Conservation (phyloP, 2,888 invertebrate genomes). For the Eurytoma adleriae region DNA sequence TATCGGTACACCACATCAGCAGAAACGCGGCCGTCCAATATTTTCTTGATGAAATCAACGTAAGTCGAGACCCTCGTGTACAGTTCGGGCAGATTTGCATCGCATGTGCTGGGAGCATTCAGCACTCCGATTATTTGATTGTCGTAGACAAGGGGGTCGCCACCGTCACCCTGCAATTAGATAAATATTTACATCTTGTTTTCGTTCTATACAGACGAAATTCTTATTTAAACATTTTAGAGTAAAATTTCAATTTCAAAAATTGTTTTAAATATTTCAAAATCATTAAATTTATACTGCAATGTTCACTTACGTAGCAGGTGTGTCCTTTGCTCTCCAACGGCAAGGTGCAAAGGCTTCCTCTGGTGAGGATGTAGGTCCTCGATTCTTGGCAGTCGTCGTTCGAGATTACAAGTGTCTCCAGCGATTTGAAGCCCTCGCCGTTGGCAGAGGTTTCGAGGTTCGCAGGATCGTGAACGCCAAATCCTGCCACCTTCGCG, state of each 20-base stretch:
- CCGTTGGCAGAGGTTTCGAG: not conserved
- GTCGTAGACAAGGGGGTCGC: conserved; percentile 35
- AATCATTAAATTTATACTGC: not conserved
- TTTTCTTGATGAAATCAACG: conserved; percentile 23
- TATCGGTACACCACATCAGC: conserved; percentile 16
- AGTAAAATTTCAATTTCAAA: too few species aligned
- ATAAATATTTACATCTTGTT: not conserved
- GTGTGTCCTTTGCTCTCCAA: conserved; percentile 14
- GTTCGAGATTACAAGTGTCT: not conserved
- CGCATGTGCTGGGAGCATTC: conserved; percentile 27
- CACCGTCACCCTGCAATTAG: conserved; percentile 28
- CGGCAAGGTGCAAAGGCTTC: conserved; percentile 21
- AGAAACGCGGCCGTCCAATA: not conserved
- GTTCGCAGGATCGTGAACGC: not conserved
- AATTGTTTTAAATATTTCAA: too few species aligned
- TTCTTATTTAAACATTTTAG: too few species aligned
- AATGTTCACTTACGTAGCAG: conserved; percentile 25
- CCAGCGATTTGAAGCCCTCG: not conserved
- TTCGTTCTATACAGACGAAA: too few species aligned
- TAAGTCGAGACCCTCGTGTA: conserved; percentile 34
- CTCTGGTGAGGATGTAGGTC: conserved; percentile 8
- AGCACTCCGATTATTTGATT: conserved; percentile 30
- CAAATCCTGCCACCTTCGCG: conserved; percentile 12
- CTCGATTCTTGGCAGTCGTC: conserved; percentile 14
- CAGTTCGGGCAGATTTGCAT: conserved; percentile 1